Evolutionary conservation across 2,113 vertebrate species (phyloP), one percentile per base, ranked within the genome.

Genomic region (Gorilla gorilla): DNA sequence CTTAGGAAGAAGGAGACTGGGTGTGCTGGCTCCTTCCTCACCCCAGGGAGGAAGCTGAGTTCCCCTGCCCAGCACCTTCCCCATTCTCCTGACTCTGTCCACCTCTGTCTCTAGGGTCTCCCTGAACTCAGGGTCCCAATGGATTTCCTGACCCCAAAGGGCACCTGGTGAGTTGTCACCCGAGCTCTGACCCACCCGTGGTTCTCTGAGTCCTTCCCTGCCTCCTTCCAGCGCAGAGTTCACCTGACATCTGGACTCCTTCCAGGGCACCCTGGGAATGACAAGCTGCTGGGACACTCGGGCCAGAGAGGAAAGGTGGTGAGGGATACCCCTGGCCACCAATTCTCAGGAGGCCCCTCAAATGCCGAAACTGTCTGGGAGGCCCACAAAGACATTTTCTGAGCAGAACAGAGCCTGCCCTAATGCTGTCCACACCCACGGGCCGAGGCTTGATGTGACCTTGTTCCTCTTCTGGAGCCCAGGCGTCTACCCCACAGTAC

Each of bases 241-340:
- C 64, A 3, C 14, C 64, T 85, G 40, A 88, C 35, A 22, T 48
- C 89, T 96, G 52, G 32, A 89, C 45, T 25, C 81, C 40, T 96
- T 66, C 30, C 98, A 99, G 99, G 99, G 99, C 99, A 99, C 84
- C 98, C 99, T 52, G 99, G 99, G 80, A 99, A 99, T 95, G 99
- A 99, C 0, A 99, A 99, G n/a, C 98, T 99, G 92, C 99, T 99
- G 0, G 99, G 99, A 97, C 99, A 99, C 98, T 99, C 99, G 0
- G 99, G 99, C 52, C 99, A 99, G 98, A 99, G 99, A 98, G 99
- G 99, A 98, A 99, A 99, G 99, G 99, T 99, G 96, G 99, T 99
- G 86, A 98, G 99, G 99, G 73, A 23, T 4, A 23, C 59, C 68
- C 48, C n/a, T 32, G 35, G 20, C 6, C 16, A 0, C 10, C n/a